Percentiles rank a stretch among this genome's conserved stretches.
Conservation (phyloP, 2,113 vertebrate genomes). For the Charadrius vociferus region DNA sequence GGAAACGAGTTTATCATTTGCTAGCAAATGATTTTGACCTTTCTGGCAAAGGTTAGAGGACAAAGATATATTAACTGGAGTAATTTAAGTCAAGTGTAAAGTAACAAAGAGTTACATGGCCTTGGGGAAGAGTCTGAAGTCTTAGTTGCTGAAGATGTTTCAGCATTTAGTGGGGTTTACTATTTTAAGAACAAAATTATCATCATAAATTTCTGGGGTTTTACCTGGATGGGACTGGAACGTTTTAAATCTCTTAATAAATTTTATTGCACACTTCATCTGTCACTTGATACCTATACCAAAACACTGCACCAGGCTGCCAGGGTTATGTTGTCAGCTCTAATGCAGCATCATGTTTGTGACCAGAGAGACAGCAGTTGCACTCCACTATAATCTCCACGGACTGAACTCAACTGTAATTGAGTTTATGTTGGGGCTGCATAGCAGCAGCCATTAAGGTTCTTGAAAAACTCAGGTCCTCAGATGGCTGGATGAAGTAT, state of each 20-base stretch:
- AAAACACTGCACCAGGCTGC: background rate
- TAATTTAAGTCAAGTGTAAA: conserved; percentile 43
- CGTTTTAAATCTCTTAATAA: background rate
- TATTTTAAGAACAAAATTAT: background rate
- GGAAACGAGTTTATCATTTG: conserved; percentile 44
- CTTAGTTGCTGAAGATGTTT: background rate
- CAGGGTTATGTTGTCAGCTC: background rate
- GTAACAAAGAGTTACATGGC: conserved; percentile 29
- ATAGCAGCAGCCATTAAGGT: background rate
- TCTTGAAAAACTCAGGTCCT: background rate
- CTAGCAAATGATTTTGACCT: conserved; percentile 58
- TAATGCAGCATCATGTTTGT: background rate
- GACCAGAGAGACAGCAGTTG: background rate
- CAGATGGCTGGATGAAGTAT: background rate
- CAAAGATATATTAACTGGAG: conserved; percentile 42
- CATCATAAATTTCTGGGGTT: background rate
- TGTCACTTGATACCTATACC: background rate
- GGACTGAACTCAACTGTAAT: background rate
- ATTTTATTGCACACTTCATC: background rate
- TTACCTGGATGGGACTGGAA: background rate
- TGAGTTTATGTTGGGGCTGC: background rate
- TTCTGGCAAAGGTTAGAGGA: conserved; percentile 63
- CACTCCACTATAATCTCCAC: background rate
- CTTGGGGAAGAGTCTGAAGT: conserved; percentile 22
- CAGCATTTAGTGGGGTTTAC: background rate